These are phyloP conservation scores for Pseudococcus jackbeardsleyi DNA, from an alignment of 2,888 invertebrate genomes.

Conservation along the genomic window DNA sequence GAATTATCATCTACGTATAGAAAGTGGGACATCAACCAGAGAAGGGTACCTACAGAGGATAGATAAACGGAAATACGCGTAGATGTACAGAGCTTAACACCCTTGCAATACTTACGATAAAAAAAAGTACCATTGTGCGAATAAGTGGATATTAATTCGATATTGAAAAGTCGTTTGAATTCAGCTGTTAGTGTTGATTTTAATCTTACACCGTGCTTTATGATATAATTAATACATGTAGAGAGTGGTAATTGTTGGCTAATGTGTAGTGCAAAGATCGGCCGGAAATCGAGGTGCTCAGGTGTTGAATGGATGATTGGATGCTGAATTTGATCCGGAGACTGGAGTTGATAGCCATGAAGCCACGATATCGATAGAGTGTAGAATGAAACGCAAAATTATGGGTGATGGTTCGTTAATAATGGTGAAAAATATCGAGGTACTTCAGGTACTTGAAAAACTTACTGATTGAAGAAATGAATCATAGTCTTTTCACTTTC, in stretches of 20 bases:
- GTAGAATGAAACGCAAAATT: too few species aligned
- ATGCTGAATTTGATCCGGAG: too few species aligned
- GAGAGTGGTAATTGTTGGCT: conserved; percentile 18
- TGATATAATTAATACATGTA: conserved; percentile 40
- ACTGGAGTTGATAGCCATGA: too few species aligned
- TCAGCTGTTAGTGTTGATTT: conserved; percentile 64
- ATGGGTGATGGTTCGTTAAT: too few species aligned
- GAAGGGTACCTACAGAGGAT: conserved; percentile 32
- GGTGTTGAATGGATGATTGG: too few species aligned
- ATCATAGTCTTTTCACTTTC: too few species aligned
- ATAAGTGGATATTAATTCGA: conserved; percentile 64
- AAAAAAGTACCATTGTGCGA: conserved; percentile 58
- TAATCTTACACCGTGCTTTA: conserved; percentile 51
- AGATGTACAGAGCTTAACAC: conserved; percentile 25
- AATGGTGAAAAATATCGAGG: too few species aligned
- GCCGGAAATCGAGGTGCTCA: too few species aligned
- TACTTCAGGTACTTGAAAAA: too few species aligned
- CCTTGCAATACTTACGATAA: conserved; percentile 42
- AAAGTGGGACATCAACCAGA: conserved; percentile 16
- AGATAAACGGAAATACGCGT: conserved; percentile 47
- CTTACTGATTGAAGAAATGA: too few species aligned
- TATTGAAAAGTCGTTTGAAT: conserved; percentile 60
- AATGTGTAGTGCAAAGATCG: background rate
- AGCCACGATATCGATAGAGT: too few species aligned
- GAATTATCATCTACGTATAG: conserved; percentile 56